phyloP scores from a whole-genome alignment of 2,888 invertebrate genomes.

The Bedellia somnulentella region DNA sequence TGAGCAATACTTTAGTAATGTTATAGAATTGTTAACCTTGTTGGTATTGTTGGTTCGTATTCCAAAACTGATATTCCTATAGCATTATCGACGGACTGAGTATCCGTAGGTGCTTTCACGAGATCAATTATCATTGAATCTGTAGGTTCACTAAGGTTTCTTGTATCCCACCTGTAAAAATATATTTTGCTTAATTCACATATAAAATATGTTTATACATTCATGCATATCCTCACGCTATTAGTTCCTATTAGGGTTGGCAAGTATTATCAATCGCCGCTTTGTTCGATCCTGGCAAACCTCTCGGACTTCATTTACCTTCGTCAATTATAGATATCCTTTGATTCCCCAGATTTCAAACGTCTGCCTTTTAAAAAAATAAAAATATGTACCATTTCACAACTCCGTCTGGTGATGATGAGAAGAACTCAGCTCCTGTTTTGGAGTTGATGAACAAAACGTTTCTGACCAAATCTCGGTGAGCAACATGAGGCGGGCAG shows the following conservation, averaged over 20 bases:
- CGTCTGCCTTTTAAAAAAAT: no score
- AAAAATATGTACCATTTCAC: slow-evolving; percentile 69
- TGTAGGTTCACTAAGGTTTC: slow-evolving; percentile 68
- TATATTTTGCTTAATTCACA: no score
- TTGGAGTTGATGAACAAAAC: slow-evolving; percentile 93
- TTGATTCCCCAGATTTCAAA: no score
- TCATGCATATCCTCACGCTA: no score
- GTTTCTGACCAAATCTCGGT: slow-evolving; percentile 85
- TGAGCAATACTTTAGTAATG: no score
- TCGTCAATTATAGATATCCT: no score
- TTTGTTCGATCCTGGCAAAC: no score
- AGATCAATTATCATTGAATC: slow-evolving; percentile 72
- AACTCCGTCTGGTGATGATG: slow-evolving; percentile 90
- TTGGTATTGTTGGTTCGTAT: slow-evolving; percentile 77
- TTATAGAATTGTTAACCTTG: slow-evolving; percentile 61
- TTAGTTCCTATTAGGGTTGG: no score
- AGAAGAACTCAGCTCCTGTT: slow-evolving; percentile 93
- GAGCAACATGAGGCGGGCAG: slow-evolving; percentile 80
- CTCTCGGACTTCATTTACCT: no score
- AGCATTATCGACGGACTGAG: slow-evolving; percentile 58
- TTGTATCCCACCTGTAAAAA: slow-evolving; percentile 71
- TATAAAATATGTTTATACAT: no score
- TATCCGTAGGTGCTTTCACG: slow-evolving; percentile 58
- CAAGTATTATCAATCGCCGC: no score
- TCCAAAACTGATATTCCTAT: slow-evolving; percentile 71